phyloP scores from a whole-genome alignment of 2,113 vertebrate genomes.

The Xiphophorus hellerii region DNA sequence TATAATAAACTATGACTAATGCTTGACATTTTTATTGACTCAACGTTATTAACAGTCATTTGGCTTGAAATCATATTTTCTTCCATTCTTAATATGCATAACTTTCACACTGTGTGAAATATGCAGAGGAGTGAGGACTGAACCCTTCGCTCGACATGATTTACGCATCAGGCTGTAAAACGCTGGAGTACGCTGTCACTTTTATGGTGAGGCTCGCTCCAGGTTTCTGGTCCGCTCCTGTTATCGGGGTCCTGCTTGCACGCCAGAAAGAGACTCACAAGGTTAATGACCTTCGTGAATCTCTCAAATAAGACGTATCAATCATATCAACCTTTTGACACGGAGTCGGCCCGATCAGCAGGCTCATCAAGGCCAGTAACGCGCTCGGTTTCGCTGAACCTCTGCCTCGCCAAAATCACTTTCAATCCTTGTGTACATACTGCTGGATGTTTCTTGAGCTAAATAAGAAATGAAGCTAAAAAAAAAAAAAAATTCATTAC shows the following conservation, averaged over 20 bases:
- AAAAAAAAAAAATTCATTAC: slow-evolving; percentile 38
- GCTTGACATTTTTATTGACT: slow-evolving; percentile 24
- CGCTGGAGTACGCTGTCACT: slow-evolving; percentile 16
- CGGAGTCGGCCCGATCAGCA: background rate
- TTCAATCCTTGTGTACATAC: background rate
- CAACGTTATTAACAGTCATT: slow-evolving; percentile 19
- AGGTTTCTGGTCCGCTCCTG: slow-evolving; percentile 15
- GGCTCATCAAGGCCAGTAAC: background rate
- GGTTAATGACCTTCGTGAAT: slow-evolving; percentile 59
- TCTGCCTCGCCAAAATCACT: background rate
- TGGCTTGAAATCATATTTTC: slow-evolving; percentile 6
- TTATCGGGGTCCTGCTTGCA: slow-evolving; percentile 23
- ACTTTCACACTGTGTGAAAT: slow-evolving; percentile 7
- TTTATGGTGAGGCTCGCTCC: slow-evolving; percentile 10
- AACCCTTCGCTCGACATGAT: slow-evolving; percentile 17
- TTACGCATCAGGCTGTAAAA: slow-evolving; percentile 39
- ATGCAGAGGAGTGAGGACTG: background rate
- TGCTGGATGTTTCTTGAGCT: slow-evolving; percentile 1
- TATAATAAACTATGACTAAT: slow-evolving; percentile 45
- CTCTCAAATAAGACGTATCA: slow-evolving; percentile 52
- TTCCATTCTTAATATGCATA: slow-evolving; percentile 4
- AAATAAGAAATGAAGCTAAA: slow-evolving; percentile 26
- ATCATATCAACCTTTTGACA: slow-evolving; percentile 37
- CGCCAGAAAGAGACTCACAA: slow-evolving; percentile 25
- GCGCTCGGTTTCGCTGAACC: background rate